These are phyloP conservation scores for Acanthaster planci DNA, from an alignment of 35 echinoderm and acorn worm species.

Conservation along the genomic window DNA sequence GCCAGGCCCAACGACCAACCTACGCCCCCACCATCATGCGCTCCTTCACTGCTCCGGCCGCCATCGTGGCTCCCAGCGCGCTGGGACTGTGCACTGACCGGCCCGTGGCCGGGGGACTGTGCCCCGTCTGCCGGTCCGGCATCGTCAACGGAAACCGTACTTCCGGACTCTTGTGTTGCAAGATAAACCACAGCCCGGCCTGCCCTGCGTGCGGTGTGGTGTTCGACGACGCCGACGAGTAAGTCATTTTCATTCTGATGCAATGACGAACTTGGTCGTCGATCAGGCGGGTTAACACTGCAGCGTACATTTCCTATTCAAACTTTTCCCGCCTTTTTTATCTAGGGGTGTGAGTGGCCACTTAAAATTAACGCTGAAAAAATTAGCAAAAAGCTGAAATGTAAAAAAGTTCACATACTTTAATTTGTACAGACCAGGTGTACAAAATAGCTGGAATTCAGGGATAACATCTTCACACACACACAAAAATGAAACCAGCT, in stretches of 20 bases:
- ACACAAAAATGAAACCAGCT: too few relatives aligned
- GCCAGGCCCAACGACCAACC: background rate
- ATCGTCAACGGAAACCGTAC: background rate
- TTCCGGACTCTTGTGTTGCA: conserved; percentile 17
- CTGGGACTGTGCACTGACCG: conserved; percentile 9
- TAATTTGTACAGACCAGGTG: too few relatives aligned
- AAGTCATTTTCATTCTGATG: background rate
- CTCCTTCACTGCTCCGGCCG: conserved; percentile 1
- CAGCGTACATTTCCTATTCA: too few relatives aligned
- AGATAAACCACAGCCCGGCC: conserved; percentile 1
- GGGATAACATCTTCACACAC: too few relatives aligned
- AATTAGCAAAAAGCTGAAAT: too few relatives aligned
- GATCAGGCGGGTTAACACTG: too few relatives aligned
- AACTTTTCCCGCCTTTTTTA: too few relatives aligned
- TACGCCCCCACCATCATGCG: conserved; percentile 24
- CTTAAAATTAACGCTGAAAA: too few relatives aligned
- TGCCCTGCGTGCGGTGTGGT: conserved; percentile 2
- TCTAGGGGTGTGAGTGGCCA: too few relatives aligned
- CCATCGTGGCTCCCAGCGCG: background rate
- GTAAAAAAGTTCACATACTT: too few relatives aligned
- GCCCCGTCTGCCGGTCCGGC: conserved; percentile 11
- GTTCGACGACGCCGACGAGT: conserved; percentile 11
- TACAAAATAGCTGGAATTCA: too few relatives aligned
- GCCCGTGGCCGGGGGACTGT: conserved; percentile 1
- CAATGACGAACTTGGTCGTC: too few relatives aligned